Conservation (phyloP, 2,797 vertebrate genomes). For the Epinephelus awoara region DNA sequence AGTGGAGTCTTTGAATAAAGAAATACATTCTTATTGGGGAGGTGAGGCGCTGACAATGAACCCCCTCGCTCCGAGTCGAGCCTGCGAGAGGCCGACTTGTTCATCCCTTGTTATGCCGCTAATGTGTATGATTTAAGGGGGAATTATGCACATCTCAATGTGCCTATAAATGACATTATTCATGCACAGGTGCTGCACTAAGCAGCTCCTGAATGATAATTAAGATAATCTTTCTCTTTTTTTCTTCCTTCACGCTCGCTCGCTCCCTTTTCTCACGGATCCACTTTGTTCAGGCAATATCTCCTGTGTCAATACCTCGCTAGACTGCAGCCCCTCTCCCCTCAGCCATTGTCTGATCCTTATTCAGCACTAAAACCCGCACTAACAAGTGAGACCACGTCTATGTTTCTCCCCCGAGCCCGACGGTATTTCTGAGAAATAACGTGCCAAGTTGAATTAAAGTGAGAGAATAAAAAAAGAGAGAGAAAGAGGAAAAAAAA, state of each 20-base stretch:
- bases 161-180: constrained; percentile 89
- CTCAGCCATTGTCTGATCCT: constrained; percentile 87
- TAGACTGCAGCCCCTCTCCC: constrained; percentile 78
- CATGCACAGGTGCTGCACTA: constrained; percentile 90
- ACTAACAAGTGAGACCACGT: constrained; percentile 87
- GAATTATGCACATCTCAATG: constrained; percentile 88
- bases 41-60: constrained; percentile 76
- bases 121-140: constrained; percentile 88
- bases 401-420: constrained; percentile 83
- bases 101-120: constrained; percentile 86
- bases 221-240: constrained; percentile 88
- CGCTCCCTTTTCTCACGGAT: constrained; percentile 85
- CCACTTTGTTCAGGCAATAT: constrained; percentile 89
- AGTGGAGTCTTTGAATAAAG: constrained; percentile 79
- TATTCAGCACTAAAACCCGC: constrained; percentile 84
- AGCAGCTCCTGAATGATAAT: constrained; percentile 90
- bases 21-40: constrained; percentile 74
- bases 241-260: constrained; percentile 72
- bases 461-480: constrained; percentile 74
- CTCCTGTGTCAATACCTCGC: constrained; percentile 87
- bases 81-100: constrained; percentile 80
- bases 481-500: constrained; percentile 15
- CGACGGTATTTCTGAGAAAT: constrained; percentile 80
- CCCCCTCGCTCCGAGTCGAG: constrained; percentile 66
- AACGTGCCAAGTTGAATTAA: constrained; percentile 88